Base-by-base conservation (phyloP, 2,797 vertebrate species). In the Sebastolobus alascanus region DNA sequence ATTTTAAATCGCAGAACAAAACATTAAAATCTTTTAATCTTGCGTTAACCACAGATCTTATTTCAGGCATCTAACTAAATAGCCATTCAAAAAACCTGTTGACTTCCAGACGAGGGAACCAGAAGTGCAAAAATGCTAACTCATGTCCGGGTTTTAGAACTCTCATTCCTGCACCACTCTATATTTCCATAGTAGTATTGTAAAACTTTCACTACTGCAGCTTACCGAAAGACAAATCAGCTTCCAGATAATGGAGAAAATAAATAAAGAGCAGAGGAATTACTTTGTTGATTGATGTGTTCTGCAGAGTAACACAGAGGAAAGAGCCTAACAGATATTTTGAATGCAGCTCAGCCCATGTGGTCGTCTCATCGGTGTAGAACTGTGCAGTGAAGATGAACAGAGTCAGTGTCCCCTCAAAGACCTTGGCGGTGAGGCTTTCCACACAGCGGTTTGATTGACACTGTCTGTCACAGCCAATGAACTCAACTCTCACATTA, bases 371-470 rank as follows among this genome's bases (percentile, higher is more conserved):
- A 40, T 11, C 66, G 59, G 73, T 67, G 68, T 59, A 27, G 61
- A 46, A 38, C 69, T 70, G 87, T 80, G 78, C 79, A 84, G 73
- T 78, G 90, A 86, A 82, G 86, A 89, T 71, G 89, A 92, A 92
- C 87, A 80, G 82, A 82, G 82, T 89, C 86, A 68, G 50, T 84
- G 79, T 4, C 7, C 35, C 71, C 84, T 89, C 84, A 91, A 90
- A 93, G 90, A 90, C 69, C 68, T 90, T 88, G 84, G 88, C 84
- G 88, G 69, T 52, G 52, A 80, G 37, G 31, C 63, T 90, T 89
- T 89, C 83, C 90, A 88, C 87, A 68, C 86, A 58, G 74, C 56
- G 4, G 77, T 90, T 91, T 94, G 93, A 94, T 84, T 90, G 91
- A 93, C 92, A 90, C 68, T 58, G 82, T 90, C 87, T 75, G 73